Evolutionary conservation across 92 coral and sea anemone genomes (phyloP).

Genomic region (Palythoa grandiflora): DNA sequence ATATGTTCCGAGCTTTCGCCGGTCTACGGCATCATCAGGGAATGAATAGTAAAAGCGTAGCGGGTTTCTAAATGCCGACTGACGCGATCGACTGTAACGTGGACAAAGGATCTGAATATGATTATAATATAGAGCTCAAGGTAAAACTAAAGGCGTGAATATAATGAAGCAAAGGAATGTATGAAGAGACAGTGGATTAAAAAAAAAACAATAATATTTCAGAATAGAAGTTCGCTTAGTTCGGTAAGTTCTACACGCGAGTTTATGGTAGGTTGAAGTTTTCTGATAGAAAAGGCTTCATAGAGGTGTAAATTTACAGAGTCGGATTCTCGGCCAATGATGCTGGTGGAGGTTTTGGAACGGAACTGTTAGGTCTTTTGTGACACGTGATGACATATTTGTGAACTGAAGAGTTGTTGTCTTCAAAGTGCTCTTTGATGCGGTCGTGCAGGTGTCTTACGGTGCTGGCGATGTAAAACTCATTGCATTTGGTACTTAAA

Average conservation of each 20-base stretch:
- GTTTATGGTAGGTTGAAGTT: neutral
- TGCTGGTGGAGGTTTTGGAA: neutral
- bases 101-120: too few species aligned
- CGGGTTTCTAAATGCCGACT: too few species aligned
- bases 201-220: too few species aligned
- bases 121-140: too few species aligned
- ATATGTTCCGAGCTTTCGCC: too few species aligned
- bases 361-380: neutral
- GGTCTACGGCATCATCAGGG: too few species aligned
- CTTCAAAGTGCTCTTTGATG: neutral
- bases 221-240: neutral
- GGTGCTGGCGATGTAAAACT: neutral
- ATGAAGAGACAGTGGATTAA: too few species aligned
- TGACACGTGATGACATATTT: neutral
- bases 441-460: constrained; percentile 1
- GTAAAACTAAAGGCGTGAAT: too few species aligned
- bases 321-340: neutral
- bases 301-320: neutral
- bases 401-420: neutral
- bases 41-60: too few species aligned
- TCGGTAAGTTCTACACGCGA: neutral
- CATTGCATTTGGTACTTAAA: neutral
- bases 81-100: too few species aligned
- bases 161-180: too few species aligned
- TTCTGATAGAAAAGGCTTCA: neutral